Evolutionary conservation across 2,888 invertebrate species (phyloP).

Genomic region (Elegia similella): DNA sequence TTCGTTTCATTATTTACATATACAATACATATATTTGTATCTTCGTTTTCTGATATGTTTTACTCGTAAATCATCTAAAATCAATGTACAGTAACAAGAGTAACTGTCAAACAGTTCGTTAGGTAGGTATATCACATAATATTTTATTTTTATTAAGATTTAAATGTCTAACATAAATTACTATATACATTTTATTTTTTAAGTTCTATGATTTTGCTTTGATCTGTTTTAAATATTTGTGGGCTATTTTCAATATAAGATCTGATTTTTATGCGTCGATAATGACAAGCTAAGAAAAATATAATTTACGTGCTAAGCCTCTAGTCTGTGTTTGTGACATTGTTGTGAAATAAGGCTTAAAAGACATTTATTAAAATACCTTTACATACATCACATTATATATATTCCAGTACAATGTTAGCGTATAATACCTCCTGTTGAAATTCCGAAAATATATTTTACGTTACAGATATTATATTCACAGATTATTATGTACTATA

Average conservation of each 20-base stretch:
- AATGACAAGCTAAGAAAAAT: constrained; percentile 20
- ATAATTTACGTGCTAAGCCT: constrained; percentile 6
- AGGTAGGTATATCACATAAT: constrained; percentile 72
- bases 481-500: constrained; percentile 57
- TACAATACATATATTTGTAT: constrained; percentile 40
- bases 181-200: constrained; percentile 64
- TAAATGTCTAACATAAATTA: constrained; percentile 68
- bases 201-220: constrained; percentile 80
- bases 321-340: constrained; percentile 24
- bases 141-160: constrained; percentile 69
- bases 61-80: constrained; percentile 50
- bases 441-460: constrained; percentile 69
- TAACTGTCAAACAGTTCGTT: constrained; percentile 70
- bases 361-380: constrained; percentile 10
- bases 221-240: constrained; percentile 67
- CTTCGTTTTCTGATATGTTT: constrained; percentile 53
- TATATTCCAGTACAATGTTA: constrained; percentile 56
- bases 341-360: constrained; percentile 13
- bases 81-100: constrained; percentile 48
- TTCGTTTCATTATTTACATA: constrained; percentile 29
- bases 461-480: constrained; percentile 60
- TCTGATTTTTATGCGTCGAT: constrained; percentile 50
- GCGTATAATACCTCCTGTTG: constrained; percentile 68
- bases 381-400: constrained; percentile 52
- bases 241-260: constrained; percentile 34